Base-by-base conservation (phyloP, 2,797 vertebrate species). In the Anisognathus igniventris region DNA sequence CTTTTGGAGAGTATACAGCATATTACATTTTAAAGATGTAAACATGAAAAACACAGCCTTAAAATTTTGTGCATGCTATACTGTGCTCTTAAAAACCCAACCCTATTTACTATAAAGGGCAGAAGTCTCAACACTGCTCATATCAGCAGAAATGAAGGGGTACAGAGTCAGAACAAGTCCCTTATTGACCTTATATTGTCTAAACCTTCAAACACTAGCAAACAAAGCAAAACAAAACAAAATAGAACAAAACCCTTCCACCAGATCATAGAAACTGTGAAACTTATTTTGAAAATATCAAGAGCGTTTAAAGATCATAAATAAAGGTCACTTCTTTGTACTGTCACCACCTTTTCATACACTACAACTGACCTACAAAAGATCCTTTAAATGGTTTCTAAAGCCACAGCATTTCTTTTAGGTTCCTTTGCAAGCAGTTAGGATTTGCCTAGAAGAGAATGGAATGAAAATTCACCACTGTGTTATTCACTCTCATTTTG, bases 171-270 rank as follows among this genome's bases (percentile, higher is more conserved):
- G 78, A 96, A 88, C 76, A 87, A 96, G 82, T 85, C 77, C 50
- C 64, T 93, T 91, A 89, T 45, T 67, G 9, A 87, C 85, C 90
- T 96, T 96, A 27, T 80, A 75, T 93, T 18, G 25, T 92, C 95
- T 95, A 95, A 96, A 92, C 71, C 74, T 96, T 97, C 96, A 92
- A 94, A 91, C 73, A 90, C 67, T 50, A 72, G 66, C 89, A 94
- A 86, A 53, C 45, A 90, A 75, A 85, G 21, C n/a, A 57, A 66
- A 37, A 12, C 76, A 85, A 95, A 96, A 11, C 16, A 81, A 61
- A 96, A 82, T 14, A 57, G 93, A 96, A 86, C 50, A 87, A 96
- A 96, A 12, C 42, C n/a, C 35, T 97, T 73, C 72, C 53, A 89
- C 28, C 15, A 70, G 30, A 90, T 75, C 70, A 94, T 42, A 57